Conservation (phyloP, 2,797 vertebrate genomes). For the Delichon dasypus region DNA sequence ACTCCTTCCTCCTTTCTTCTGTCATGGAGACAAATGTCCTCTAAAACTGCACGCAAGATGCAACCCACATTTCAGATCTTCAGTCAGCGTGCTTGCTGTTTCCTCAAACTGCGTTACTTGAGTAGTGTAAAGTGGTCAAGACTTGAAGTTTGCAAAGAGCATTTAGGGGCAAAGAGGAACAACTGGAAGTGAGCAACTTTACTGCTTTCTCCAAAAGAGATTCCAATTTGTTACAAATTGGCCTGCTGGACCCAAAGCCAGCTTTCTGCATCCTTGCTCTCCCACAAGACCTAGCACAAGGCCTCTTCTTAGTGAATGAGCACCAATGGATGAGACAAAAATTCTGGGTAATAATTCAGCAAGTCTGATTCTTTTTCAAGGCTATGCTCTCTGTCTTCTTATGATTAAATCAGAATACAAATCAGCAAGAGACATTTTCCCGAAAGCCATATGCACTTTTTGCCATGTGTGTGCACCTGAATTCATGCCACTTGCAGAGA, state of each 20-base stretch:
- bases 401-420: not conserved
- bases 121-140: fast-evolving
- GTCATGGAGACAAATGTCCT: constrained; percentile 15
- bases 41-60: not conserved
- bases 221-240: not conserved
- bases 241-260: not conserved
- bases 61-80: not conserved
- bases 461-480: not conserved
- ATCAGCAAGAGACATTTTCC: not conserved
- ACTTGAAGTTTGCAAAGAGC: not conserved
- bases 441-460: not conserved
- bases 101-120: not conserved
- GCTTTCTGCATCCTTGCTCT: not conserved
- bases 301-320: not conserved
- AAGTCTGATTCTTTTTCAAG: not conserved
- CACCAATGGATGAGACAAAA: not conserved
- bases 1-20: constrained; percentile 21
- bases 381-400: not conserved
- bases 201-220: not conserved
- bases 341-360: not conserved
- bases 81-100: not conserved
- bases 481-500: not conserved
- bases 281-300: not conserved
- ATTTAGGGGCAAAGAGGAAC: not conserved
- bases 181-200: not conserved